phyloP scores from a whole-genome alignment of 2,888 invertebrate genomes.

The Agrotis exclamationis region DNA sequence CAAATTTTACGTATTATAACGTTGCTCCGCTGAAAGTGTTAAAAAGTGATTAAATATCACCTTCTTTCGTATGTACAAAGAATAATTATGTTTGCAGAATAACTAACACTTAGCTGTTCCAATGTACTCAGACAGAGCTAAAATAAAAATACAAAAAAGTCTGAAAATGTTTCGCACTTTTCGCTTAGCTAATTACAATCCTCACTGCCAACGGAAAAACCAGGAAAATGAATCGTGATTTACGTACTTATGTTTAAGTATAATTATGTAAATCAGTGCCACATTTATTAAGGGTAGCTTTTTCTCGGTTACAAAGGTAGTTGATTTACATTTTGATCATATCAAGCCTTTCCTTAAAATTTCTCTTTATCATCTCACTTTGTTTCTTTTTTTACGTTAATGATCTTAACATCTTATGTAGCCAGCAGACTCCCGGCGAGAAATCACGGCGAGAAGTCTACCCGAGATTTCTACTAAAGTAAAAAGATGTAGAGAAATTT shows the following conservation, averaged over 20 bases:
- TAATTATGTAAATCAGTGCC: constrained; percentile 42
- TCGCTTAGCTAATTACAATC: constrained; percentile 27
- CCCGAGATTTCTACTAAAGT: too few relatives aligned
- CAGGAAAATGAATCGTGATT: constrained; percentile 39
- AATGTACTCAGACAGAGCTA: background rate
- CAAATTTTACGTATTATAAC: too few relatives aligned
- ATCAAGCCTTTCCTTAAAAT: constrained; percentile 18
- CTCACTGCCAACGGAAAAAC: constrained; percentile 12
- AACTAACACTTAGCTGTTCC: background rate
- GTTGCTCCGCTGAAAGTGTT: too few relatives aligned
- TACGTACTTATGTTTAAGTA: constrained; percentile 29
- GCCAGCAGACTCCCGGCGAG: too few relatives aligned
- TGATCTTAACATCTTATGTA: background rate
- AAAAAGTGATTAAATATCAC: too few relatives aligned
- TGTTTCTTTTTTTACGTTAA: constrained; percentile 3
- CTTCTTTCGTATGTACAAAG: background rate
- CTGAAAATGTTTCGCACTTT: constrained; percentile 14
- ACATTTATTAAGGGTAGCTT: constrained; percentile 27
- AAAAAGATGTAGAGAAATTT: too few relatives aligned
- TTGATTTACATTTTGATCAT: constrained; percentile 34
- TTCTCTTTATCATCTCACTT: constrained; percentile 8
- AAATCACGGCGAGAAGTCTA: too few relatives aligned
- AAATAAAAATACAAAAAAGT: constrained; percentile 1
- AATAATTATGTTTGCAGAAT: too few relatives aligned
- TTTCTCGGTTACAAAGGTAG: constrained; percentile 33